A percentile compares a stretch with the other conserved stretches of the same genome.
phyloP scores from a whole-genome alignment of 2,888 invertebrate species.

The Athripsodes cinereus region DNA sequence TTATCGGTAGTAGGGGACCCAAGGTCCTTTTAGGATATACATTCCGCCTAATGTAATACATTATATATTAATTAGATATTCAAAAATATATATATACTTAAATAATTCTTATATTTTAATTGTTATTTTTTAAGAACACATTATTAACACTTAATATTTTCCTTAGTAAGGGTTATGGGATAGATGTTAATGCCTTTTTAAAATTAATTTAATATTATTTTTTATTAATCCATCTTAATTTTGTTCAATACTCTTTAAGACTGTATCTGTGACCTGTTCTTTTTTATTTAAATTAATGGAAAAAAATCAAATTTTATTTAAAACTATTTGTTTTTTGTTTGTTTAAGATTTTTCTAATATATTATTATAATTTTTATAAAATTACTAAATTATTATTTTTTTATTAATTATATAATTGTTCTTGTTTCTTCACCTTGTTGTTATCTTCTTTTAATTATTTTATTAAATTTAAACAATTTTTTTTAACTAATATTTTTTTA shows the following conservation, averaged over 20 bases:
- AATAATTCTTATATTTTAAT: conserved; percentile 17
- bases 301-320: conserved; percentile 34
- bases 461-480: not conserved
- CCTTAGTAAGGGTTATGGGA: conserved; percentile 22
- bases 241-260: conserved; percentile 38
- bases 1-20: conserved; percentile 7
- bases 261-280: conserved; percentile 55
- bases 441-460: not conserved
- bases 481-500: not conserved
- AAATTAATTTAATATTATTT: conserved; percentile 16
- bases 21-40: conserved; percentile 6
- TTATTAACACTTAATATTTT: not conserved
- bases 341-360: conserved; percentile 35
- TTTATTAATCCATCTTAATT: not conserved
- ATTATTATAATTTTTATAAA: conserved; percentile 31
- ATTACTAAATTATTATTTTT: conserved; percentile 11
- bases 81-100: conserved; percentile 1
- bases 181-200: conserved; percentile 31
- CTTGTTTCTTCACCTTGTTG: conserved; percentile 19
- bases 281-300: conserved; percentile 23
- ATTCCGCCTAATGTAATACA: conserved; percentile 12
- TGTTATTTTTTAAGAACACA: conserved; percentile 17
- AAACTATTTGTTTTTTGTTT: conserved; percentile 37
- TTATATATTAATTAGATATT: not conserved
- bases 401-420: conserved; percentile 24